Base-by-base conservation (phyloP, 2,113 vertebrate genomes). In the Gambusia affinis region DNA sequence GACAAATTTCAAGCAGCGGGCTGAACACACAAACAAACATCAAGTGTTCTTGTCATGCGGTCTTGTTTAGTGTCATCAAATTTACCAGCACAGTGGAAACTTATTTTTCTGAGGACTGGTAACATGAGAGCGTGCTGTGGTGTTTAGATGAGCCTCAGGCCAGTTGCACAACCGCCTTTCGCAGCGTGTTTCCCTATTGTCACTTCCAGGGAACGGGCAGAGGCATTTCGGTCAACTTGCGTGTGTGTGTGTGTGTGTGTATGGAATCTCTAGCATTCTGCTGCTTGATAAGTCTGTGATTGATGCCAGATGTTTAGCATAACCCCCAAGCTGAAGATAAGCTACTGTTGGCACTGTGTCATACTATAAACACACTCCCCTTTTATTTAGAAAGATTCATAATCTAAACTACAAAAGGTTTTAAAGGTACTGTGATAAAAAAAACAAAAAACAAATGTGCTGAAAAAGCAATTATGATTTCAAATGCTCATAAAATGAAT, bases 121-220 rank as follows among this genome's bases (percentile, higher is more conserved):
- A 91, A 92, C 85, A 65, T 12, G 81, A 91, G 89, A 81, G 75
- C 64, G 60, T 75, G 87, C 70, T 89, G 77, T 76, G 71, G 72
- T 86, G 86, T 87, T 78, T 29, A n/a, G 68, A 76, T 3, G 33
- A 72, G 71, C 44, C 60, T 12, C 28, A 33, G 63, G 75, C 42
- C 69, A 31, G 80, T 91, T 91, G 79, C 79, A 74, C 74, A 90
- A 88, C 79, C 33, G 14, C 67, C 42, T 47, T 64, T 64, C 0
- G 8, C 66, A 31, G 19, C 12, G n/a, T 22, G 30, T 60, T 29
- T 77, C 17, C 75, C 6, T n/a, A 64, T 66, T 64, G 63, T 64
- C 67, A 54, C 35, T 70, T 51, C 19, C 44, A 47, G 73, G 54
- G 76, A 82, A 80, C 14, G 68, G 47, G 67, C 39, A 80, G 60